Evolutionary conservation across 1,140 invertebrate genomes (phyloP).

Genomic region (Manduca sexta): DNA sequence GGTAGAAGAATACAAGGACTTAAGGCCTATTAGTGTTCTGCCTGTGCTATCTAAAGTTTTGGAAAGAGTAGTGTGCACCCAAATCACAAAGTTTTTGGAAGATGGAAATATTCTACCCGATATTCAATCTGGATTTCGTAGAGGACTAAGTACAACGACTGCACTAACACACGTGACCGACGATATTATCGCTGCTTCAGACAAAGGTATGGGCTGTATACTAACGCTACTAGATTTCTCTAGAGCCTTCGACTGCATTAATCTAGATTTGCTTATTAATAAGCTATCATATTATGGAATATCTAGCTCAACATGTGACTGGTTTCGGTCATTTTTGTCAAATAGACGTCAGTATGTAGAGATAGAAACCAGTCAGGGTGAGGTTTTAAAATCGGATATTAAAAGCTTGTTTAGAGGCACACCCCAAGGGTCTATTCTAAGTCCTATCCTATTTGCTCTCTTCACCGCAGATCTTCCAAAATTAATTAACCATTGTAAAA

Average conservation of each 20-base stretch:
- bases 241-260: constrained; percentile 27
- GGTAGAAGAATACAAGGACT: not conserved
- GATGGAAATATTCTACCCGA: not conserved
- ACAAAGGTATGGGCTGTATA: not conserved
- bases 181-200: no score
- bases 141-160: no score
- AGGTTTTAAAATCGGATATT: not conserved
- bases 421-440: constrained; percentile 16
- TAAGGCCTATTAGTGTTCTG: constrained; percentile 4
- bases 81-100: constrained; percentile 15
- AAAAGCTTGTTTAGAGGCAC: constrained; percentile 3
- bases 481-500: constrained; percentile 9
- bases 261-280: constrained; percentile 1
- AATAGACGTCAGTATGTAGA: constrained; percentile 9
- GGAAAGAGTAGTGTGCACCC: constrained; percentile 1
- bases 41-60: not conserved
- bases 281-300: constrained; percentile 9
- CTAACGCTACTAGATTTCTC: constrained; percentile 18
- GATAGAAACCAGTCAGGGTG: not conserved
- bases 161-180: no score
- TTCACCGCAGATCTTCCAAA: constrained; percentile 11
- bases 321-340: constrained; percentile 8
- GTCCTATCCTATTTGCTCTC: constrained; percentile 9
- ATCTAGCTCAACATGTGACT: not conserved
- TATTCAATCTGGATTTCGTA: no score